These are phyloP conservation scores for Lanistes nyassanus DNA, from an alignment of 1,140 invertebrate species.

Conservation along the genomic window DNA sequence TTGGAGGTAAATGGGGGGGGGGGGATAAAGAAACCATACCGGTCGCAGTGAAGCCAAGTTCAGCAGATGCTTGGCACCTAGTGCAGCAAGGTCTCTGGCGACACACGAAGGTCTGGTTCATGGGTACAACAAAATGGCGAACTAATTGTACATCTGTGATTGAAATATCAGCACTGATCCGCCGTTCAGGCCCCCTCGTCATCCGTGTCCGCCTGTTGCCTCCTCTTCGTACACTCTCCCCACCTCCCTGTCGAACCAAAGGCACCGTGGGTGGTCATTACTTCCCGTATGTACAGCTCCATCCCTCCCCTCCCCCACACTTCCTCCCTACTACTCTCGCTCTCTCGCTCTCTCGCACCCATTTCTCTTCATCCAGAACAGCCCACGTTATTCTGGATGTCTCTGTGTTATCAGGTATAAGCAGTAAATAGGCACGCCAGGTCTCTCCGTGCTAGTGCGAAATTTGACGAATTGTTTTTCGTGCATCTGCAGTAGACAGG, in stretches of 20 bases:
- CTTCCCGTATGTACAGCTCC: background rate
- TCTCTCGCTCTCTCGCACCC: background rate
- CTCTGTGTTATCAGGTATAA: too few relatives aligned
- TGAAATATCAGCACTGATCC: background rate
- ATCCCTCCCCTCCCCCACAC: background rate
- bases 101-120: background rate
- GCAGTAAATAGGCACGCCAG: too few relatives aligned
- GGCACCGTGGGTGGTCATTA: too few relatives aligned
- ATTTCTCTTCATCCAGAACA: too few relatives aligned
- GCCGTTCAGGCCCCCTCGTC: background rate
- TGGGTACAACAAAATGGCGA: background rate
- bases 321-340: background rate
- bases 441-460: too few relatives aligned
- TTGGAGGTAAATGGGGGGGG: background rate
- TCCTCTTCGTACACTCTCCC: background rate
- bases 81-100: background rate
- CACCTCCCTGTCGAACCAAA: background rate
- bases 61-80: background rate
- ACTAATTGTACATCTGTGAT: background rate
- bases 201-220: background rate
- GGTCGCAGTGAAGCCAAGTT: background rate
- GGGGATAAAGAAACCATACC: background rate
- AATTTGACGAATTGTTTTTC: too few relatives aligned
- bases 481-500: too few relatives aligned
- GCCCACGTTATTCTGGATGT: background rate